A percentile compares a stretch with the other conserved stretches of the same genome.
phyloP scores from a whole-genome alignment of 2,797 vertebrate species.

The Liparis tanakae region DNA sequence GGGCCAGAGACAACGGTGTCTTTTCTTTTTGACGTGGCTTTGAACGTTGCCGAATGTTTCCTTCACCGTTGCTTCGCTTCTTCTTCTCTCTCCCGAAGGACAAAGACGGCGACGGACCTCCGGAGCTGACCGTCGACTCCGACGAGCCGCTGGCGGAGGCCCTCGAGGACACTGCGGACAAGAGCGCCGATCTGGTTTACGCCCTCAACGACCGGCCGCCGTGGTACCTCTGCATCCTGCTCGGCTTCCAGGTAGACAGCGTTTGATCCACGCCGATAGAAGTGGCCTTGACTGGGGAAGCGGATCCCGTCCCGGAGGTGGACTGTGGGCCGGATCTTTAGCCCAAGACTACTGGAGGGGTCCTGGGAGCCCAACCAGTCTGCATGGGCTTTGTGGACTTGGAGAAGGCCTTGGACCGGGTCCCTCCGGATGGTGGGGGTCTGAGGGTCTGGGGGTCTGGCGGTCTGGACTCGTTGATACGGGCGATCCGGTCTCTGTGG shows the following conservation, averaged over 20 bases:
- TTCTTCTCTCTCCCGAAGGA: slow-evolving; percentile 35
- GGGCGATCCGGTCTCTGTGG: too few relatives aligned
- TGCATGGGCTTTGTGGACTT: too few relatives aligned
- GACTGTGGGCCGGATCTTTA: too few relatives aligned
- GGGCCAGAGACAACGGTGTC: not conserved
- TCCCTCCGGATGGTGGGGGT: too few relatives aligned
- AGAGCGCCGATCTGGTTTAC: slow-evolving; percentile 76
- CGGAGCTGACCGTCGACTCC: slow-evolving; percentile 47
- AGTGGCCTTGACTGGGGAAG: too few relatives aligned
- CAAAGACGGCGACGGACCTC: slow-evolving; percentile 57
- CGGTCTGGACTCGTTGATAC: too few relatives aligned
- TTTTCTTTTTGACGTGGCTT: slow-evolving; percentile 5
- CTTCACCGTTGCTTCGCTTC: slow-evolving; percentile 3
- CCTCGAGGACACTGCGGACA: slow-evolving; percentile 50
- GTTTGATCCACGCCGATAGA: too few relatives aligned
- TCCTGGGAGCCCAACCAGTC: too few relatives aligned
- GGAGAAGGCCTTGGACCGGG: too few relatives aligned
- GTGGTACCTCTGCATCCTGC: slow-evolving; percentile 85
- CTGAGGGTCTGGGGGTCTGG: too few relatives aligned
- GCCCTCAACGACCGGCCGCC: slow-evolving; percentile 83
- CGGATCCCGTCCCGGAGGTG: too few relatives aligned
- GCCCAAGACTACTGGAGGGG: too few relatives aligned
- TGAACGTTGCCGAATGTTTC: not conserved
- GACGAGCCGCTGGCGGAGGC: slow-evolving; percentile 43
- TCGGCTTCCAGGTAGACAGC: slow-evolving; percentile 82